A percentile compares a stretch with the other conserved stretches of the same genome.
These are phyloP conservation scores for Tympanuchus pallidicinctus DNA, from an alignment of 2,113 vertebrate genomes.

Conservation along the genomic window DNA sequence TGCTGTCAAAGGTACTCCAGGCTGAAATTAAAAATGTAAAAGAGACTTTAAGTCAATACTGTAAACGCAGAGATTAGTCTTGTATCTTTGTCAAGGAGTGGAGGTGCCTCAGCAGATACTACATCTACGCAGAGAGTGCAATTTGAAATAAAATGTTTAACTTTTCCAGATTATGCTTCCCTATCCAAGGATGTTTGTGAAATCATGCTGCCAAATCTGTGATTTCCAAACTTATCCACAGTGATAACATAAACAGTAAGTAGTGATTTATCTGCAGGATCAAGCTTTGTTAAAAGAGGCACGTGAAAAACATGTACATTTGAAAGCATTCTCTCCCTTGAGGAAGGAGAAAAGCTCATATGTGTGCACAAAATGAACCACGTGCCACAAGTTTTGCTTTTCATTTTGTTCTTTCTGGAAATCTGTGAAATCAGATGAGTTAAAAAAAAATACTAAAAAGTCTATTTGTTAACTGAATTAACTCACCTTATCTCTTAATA, in stretches of 20 bases:
- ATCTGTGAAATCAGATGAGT: neutral
- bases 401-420: neutral
- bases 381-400: neutral
- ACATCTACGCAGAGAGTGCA: neutral
- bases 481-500: neutral
- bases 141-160: neutral
- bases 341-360: neutral
- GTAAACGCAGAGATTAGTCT: accelerated
- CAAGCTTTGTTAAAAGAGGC: neutral
- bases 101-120: neutral
- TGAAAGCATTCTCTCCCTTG: neutral
- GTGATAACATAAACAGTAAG: slow-evolving; percentile 39
- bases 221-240: slow-evolving; percentile 45
- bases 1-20: neutral
- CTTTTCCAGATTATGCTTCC: neutral
- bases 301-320: slow-evolving; percentile 4
- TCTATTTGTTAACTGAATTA: neutral
- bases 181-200: slow-evolving; percentile 29
- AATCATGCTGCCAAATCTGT: neutral
- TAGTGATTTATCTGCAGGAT: slow-evolving; percentile 37
- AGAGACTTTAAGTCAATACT: neutral
- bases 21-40: neutral
- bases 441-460: neutral
- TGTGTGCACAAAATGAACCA: neutral
- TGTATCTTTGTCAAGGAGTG: neutral